Percentiles rank a stretch among this genome's conserved stretches.
phyloP scores from a whole-genome alignment of 2,113 vertebrate species.

The Xiphorhynchus elegans region DNA sequence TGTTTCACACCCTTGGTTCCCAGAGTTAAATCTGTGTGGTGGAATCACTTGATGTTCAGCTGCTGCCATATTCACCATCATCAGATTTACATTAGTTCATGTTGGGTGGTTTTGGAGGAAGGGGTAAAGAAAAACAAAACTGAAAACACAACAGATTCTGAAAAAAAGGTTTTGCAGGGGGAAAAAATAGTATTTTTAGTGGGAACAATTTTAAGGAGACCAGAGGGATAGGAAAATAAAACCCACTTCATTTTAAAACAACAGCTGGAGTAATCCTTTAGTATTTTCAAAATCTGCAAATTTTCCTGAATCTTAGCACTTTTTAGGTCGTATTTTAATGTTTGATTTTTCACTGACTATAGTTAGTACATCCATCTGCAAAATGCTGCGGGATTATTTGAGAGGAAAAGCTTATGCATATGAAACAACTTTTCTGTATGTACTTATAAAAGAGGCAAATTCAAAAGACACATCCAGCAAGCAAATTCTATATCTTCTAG shows the following conservation, averaged over 20 bases:
- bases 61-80: neutral
- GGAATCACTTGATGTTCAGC: neutral
- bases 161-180: neutral
- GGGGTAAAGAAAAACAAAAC: neutral
- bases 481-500: neutral
- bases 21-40: neutral
- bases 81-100: neutral
- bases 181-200: neutral
- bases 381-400: neutral
- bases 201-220: neutral
- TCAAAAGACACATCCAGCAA: neutral
- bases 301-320: neutral
- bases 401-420: conserved; percentile 21
- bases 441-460: neutral
- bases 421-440: conserved; percentile 1
- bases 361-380: neutral
- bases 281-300: neutral
- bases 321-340: neutral
- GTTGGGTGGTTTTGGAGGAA: neutral
- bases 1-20: neutral
- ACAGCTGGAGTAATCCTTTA: neutral
- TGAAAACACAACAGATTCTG: neutral
- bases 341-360: neutral
- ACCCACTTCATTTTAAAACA: neutral
- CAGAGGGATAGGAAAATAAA: neutral